Evolutionary conservation across 2,113 vertebrate genomes (phyloP), one percentile per base, ranked within the genome.

Genomic region (Cephalopterus ornatus): DNA sequence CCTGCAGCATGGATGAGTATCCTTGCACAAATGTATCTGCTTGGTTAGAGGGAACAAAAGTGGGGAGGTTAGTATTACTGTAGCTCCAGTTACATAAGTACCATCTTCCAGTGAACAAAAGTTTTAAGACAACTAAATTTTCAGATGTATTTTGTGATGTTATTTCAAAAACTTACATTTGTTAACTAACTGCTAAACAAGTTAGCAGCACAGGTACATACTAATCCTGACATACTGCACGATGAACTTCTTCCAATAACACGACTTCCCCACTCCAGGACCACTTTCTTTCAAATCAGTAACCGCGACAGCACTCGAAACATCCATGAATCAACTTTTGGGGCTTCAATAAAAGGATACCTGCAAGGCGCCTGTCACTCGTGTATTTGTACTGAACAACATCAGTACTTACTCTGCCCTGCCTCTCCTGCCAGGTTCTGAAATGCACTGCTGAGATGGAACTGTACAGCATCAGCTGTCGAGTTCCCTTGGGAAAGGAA

Each of bases 181-280:
- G 58, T 53, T 42, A 65, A 46, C 39, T 63, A 37, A 23, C 4
- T 56, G 82, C 33, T 85, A 71, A 63, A 32, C 41, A 50, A 7
- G 6, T 30, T 20, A 67, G 22, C 23, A 80, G 59, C 50, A 74
- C 21, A 14, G 21, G 14, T 47, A 52, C 26, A 17, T 16, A 28
- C 9, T 26, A 63, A 73, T 47, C 23, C 61, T 74, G 27, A 61
- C 13, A 42, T 4, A 24, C 11, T 52, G 21, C 27, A 26, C 0
- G 1, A 85, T 24, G 20, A 73, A 77, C 27, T n/a, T 76, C 58
- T 55, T 70, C n/a, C 63, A 21, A 14, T 41, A 50, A 42, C 49
- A 18, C 0, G 0, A 80, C 42, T 7, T 63, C 26, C 9, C 6
- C 24, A 18, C 3, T 37, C 42, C 39, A 47, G 27, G 14, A 55